A percentile compares a stretch with the other conserved stretches of the same genome.
phyloP scores from a whole-genome alignment of 2,113 vertebrate genomes.

The Otocyon megalotis region DNA sequence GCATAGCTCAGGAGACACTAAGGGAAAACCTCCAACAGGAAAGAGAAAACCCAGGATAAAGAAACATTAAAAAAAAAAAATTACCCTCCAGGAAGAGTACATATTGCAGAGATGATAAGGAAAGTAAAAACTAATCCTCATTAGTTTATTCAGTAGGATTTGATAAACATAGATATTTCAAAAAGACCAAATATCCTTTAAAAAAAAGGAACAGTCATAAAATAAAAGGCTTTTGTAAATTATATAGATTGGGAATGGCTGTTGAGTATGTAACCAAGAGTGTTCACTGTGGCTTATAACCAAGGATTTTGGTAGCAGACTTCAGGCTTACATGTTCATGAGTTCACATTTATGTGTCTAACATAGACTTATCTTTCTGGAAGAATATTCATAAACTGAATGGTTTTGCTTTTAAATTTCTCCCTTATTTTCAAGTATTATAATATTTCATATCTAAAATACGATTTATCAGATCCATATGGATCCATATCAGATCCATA shows the following conservation, averaged over 20 bases:
- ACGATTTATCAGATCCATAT: not conserved
- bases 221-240: not conserved
- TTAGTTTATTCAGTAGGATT: not conserved
- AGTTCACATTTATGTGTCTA: not conserved
- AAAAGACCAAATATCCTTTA: not conserved
- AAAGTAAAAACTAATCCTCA: conserved; percentile 12
- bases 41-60: not conserved
- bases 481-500: no score
- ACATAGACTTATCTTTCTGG: not conserved
- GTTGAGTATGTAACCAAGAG: not conserved
- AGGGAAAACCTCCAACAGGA: not conserved
- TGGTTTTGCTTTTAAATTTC: conserved; percentile 2
- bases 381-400: conserved; percentile 6
- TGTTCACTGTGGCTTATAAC: not conserved
- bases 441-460: conserved; percentile 13
- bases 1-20: not conserved
- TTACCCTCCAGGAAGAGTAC: not conserved
- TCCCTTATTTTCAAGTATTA: not conserved
- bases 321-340: not conserved
- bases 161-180: not conserved
- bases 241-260: not conserved
- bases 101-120: not conserved
- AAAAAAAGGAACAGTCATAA: not conserved
- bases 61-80: not conserved
- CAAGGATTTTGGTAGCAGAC: not conserved